Conservation (phyloP, 2,797 vertebrate species). For the Pipistrellus pygmaeus region DNA sequence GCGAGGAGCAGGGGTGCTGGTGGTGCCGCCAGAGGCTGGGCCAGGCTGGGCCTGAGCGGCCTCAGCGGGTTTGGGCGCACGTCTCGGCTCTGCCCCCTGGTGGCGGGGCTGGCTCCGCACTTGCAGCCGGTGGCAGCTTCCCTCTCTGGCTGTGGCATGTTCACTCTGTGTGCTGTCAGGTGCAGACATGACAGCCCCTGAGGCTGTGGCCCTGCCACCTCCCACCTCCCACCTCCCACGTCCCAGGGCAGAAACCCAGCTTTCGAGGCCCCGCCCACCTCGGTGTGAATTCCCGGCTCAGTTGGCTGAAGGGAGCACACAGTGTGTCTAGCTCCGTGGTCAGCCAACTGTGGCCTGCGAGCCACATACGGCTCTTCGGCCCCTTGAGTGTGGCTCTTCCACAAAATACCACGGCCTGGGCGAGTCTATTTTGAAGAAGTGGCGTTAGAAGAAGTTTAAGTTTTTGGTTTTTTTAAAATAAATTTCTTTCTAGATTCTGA, state of each 20-base stretch:
- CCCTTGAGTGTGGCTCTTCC: no score
- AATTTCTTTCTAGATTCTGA: no score
- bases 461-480: no score
- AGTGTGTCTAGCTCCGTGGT: not conserved
- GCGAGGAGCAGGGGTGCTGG: rapidly evolving
- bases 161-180: rapidly evolving
- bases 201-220: no score
- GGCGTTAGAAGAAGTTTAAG: no score
- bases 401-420: no score
- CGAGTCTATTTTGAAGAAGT: no score
- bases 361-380: no score
- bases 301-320: not conserved
- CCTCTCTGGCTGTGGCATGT: not conserved
- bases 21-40: not conserved
- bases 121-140: no score
- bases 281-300: not conserved
- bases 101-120: not conserved
- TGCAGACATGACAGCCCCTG: not conserved
- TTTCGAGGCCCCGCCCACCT: rapidly evolving
- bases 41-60: rapidly evolving
- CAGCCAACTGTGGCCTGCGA: no score
- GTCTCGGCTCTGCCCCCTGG: constrained; percentile 57
- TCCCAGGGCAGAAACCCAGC: not conserved
- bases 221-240: rapidly evolving
- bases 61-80: rapidly evolving